Percentiles rank a stretch among this genome's conserved stretches.
These are phyloP conservation scores for Enteromius thamalakanensis DNA, from an alignment of 2,797 vertebrate species.

Conservation along the genomic window DNA sequence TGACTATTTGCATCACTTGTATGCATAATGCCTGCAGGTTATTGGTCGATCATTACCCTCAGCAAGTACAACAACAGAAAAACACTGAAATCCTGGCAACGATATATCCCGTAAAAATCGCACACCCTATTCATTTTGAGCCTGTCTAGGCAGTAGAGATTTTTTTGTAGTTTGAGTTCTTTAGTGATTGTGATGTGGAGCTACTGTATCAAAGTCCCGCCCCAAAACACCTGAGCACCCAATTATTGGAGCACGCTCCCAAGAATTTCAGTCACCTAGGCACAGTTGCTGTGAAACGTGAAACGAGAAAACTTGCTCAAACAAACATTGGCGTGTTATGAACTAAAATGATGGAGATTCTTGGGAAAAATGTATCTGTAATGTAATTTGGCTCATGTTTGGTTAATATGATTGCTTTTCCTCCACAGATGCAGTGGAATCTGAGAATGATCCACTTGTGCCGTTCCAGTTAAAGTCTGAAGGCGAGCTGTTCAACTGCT, in stretches of 20 bases:
- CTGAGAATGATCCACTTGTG: conserved; percentile 72
- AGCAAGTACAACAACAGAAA: too few relatives aligned
- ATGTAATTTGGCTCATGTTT: not conserved
- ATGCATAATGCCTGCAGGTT: too few relatives aligned
- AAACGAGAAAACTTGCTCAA: not conserved
- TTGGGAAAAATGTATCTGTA: not conserved
- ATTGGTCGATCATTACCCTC: too few relatives aligned
- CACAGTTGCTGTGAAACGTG: too few relatives aligned
- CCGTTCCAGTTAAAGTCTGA: conserved; percentile 74
- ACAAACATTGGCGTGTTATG: not conserved
- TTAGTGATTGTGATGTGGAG: not conserved
- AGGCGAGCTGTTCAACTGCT: conserved; percentile 74
- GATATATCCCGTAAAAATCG: too few relatives aligned
- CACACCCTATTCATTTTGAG: not conserved
- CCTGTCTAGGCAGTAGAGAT: not conserved
- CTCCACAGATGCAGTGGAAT: conserved; percentile 60
- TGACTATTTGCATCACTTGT: too few relatives aligned
- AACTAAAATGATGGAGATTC: not conserved
- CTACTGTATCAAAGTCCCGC: not conserved
- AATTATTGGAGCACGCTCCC: too few relatives aligned
- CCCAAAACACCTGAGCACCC: not conserved
- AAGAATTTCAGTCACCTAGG: too few relatives aligned
- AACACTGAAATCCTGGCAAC: too few relatives aligned
- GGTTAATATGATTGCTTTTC: not conserved
- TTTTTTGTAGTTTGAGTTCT: not conserved